Percentiles rank a stretch among this genome's conserved stretches.
phyloP scores from a whole-genome alignment of 2,797 vertebrate species.

The Sebastes nivosus region DNA sequence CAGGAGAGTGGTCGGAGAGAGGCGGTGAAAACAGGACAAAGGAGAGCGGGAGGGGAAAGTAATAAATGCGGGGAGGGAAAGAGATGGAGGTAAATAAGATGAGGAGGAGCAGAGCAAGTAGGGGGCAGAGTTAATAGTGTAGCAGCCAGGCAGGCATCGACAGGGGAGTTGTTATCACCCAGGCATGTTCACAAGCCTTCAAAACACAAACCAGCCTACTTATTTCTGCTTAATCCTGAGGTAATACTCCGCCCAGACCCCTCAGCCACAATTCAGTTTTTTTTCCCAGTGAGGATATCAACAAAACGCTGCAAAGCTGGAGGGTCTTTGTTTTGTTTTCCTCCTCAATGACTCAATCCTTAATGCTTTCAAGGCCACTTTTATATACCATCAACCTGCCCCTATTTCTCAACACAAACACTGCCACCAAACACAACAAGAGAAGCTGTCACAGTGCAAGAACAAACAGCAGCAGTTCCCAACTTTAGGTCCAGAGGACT shows the following conservation, averaged over 20 bases:
- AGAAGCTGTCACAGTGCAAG: constrained; percentile 14
- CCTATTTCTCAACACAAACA: constrained; percentile 20
- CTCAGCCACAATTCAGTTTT: constrained; percentile 41
- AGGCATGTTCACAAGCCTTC: constrained; percentile 72
- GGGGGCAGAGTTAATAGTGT: constrained; percentile 58
- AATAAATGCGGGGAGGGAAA: constrained; percentile 52
- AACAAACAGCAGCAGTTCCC: not conserved
- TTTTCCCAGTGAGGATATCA: constrained; percentile 49
- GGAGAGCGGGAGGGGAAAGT: constrained; percentile 23
- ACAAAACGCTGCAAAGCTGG: constrained; percentile 53
- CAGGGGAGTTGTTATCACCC: constrained; percentile 73
- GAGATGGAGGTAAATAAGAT: constrained; percentile 68
- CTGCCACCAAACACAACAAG: constrained; percentile 17
- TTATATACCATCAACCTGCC: constrained; percentile 27
- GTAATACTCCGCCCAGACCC: constrained; percentile 50
- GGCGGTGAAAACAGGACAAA: constrained; percentile 28
- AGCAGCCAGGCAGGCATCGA: constrained; percentile 40
- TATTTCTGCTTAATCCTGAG: constrained; percentile 71
- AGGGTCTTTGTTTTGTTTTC: constrained; percentile 45
- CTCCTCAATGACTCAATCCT: constrained; percentile 41
- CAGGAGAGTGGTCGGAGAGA: constrained; percentile 37
- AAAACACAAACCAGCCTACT: constrained; percentile 65
- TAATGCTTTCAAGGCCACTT: constrained; percentile 65
- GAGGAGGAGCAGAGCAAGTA: constrained; percentile 54
- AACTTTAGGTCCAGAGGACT: not conserved